Conservation (phyloP, 2,113 vertebrate species). For the Typhlomys cinereus region DNA sequence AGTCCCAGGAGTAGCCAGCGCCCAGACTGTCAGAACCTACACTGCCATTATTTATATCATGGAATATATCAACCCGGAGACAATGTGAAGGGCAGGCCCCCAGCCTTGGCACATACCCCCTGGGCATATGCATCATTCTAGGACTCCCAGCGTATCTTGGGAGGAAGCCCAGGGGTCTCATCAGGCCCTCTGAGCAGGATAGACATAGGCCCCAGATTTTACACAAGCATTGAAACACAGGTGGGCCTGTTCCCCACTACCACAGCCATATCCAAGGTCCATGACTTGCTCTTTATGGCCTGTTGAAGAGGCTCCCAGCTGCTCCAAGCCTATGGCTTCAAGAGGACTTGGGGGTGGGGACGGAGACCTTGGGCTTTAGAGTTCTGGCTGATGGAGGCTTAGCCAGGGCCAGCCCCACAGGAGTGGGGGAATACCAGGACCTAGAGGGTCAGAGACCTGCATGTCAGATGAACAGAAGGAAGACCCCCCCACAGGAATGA, state of each 20-base stretch:
- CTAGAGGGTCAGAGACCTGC: not conserved
- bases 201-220: not conserved
- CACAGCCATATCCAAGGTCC: not conserved
- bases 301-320: too few species aligned
- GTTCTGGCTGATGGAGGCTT: not conserved
- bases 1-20: not conserved
- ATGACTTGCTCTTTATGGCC: not conserved
- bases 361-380: not conserved
- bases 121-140: not conserved
- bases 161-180: not conserved
- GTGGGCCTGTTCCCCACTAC: not conserved
- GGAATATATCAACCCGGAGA: accelerated
- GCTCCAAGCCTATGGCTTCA: accelerated
- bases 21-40: not conserved
- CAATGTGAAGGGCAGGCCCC: accelerated
- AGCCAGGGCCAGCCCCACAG: not conserved
- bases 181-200: not conserved
- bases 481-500: not conserved
- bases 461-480: not conserved
- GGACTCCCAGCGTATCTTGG: not conserved
- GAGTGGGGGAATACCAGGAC: not conserved
- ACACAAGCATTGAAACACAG: not conserved
- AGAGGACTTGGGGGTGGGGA: not conserved
- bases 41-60: not conserved
- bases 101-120: not conserved